A percentile compares a stretch with the other conserved stretches of the same genome.
phyloP scores from a whole-genome alignment of 2,797 vertebrate genomes.

The Argentina silus region DNA sequence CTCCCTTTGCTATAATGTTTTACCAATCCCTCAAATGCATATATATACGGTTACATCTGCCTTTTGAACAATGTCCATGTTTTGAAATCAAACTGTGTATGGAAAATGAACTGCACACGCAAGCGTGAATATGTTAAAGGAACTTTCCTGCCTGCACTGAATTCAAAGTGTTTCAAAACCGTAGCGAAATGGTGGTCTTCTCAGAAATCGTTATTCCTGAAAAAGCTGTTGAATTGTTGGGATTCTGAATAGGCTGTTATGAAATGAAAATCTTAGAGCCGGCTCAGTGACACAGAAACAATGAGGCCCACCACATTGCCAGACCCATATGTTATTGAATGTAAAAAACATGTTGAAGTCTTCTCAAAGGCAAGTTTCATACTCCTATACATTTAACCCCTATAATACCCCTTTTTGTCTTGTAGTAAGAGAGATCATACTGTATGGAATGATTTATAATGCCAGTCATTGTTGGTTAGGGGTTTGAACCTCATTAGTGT shows the following conservation, averaged over 20 bases:
- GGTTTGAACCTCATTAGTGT: constrained; percentile 2
- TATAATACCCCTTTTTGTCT: constrained; percentile 2
- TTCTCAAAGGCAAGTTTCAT: constrained; percentile 19
- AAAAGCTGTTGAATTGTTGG: background rate
- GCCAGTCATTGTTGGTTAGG: background rate
- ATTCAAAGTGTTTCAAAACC: background rate
- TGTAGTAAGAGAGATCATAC: constrained; percentile 8
- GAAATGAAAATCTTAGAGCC: background rate
- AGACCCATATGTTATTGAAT: background rate
- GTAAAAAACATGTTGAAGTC: background rate
- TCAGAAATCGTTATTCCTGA: background rate
- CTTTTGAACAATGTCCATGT: background rate
- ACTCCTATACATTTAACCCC: background rate
- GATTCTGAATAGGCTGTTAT: background rate
- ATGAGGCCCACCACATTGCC: background rate
- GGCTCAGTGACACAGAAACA: background rate
- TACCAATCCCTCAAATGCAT: background rate
- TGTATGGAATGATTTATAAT: constrained; percentile 1
- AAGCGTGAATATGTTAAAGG: background rate
- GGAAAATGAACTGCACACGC: background rate
- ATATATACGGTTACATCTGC: too few relatives aligned
- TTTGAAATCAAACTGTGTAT: background rate
- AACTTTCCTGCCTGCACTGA: background rate
- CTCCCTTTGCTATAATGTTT: background rate
- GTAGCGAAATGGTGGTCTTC: background rate